phyloP scores from a whole-genome alignment of 2,113 vertebrate genomes.

The Pongo pygmaeus region DNA sequence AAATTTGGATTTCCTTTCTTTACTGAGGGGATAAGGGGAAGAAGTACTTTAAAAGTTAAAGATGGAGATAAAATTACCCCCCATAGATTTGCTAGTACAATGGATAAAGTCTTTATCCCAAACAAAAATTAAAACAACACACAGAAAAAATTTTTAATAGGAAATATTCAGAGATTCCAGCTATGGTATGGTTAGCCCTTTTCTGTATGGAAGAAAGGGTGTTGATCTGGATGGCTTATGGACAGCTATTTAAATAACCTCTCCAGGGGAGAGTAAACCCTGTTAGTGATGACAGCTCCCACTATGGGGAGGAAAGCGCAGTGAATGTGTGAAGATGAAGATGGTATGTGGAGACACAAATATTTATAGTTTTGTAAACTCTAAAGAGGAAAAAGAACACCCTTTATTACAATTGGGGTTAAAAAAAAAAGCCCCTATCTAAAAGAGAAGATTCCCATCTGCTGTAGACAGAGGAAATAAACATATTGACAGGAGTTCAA shows the following conservation, averaged over 20 bases:
- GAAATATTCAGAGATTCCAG: constrained; percentile 51
- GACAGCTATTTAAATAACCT: neutral
- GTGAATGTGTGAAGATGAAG: neutral
- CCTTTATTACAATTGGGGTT: constrained; percentile 71
- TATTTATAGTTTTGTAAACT: constrained; percentile 80
- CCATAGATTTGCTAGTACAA: constrained; percentile 20
- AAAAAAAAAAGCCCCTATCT: constrained; percentile 72
- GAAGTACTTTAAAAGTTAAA: constrained; percentile 21
- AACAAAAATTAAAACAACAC: constrained; percentile 55
- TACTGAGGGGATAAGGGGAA: constrained; percentile 43
- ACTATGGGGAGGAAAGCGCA: neutral
- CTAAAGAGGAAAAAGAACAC: constrained; percentile 72
- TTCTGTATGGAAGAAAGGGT: constrained; percentile 66
- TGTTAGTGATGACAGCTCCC: neutral
- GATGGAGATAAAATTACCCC: constrained; percentile 44
- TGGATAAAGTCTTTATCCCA: constrained; percentile 49
- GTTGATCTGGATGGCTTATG: constrained; percentile 21
- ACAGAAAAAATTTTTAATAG: constrained; percentile 65
- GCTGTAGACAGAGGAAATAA: constrained; percentile 70
- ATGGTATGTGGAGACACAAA: constrained; percentile 55
- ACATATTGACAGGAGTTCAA: constrained; percentile 42
- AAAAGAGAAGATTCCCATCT: constrained; percentile 75
- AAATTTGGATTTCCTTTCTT: constrained; percentile 41
- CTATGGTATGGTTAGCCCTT: constrained; percentile 75
- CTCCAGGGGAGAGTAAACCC: constrained; percentile 22